Evolutionary conservation across 2,113 vertebrate genomes (phyloP).

Genomic region (Campylomormyrus tamandua): DNA sequence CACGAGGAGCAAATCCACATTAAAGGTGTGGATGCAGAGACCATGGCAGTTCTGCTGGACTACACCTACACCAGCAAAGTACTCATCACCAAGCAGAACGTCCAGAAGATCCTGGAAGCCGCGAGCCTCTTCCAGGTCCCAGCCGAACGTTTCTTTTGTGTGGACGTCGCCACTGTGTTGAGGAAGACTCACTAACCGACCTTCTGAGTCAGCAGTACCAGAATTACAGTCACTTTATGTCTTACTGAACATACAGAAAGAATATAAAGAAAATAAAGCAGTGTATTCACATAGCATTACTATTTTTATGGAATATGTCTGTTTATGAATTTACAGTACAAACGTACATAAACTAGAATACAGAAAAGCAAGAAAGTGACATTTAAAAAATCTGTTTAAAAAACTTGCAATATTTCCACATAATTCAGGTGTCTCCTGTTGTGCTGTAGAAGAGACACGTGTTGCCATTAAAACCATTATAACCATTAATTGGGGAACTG

Average conservation of each 20-base stretch:
- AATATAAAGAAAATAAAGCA: background rate
- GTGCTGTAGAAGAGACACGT: background rate
- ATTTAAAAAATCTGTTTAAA: background rate
- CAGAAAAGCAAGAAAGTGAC: background rate
- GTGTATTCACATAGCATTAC: background rate
- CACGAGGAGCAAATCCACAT: conserved; percentile 81
- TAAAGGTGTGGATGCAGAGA: conserved; percentile 80
- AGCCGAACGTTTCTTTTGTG: background rate
- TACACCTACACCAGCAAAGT: conserved; percentile 92
- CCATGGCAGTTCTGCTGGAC: conserved; percentile 81
- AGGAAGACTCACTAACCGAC: background rate
- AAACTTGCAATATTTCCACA: background rate
- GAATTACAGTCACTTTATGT: background rate
- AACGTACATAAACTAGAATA: background rate
- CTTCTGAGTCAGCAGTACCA: background rate
- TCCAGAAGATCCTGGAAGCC: conserved; percentile 84
- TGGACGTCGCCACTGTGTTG: background rate
- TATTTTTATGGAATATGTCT: background rate
- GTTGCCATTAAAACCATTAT: background rate
- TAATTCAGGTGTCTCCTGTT: background rate
- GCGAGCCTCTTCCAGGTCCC: conserved; percentile 91
- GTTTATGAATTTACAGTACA: background rate
- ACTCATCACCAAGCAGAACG: conserved; percentile 82
- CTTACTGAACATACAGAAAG: background rate
- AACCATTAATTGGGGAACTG: conserved; percentile 47